Evolutionary conservation across 2,888 invertebrate species (phyloP).

Genomic region (Clivina fossor): DNA sequence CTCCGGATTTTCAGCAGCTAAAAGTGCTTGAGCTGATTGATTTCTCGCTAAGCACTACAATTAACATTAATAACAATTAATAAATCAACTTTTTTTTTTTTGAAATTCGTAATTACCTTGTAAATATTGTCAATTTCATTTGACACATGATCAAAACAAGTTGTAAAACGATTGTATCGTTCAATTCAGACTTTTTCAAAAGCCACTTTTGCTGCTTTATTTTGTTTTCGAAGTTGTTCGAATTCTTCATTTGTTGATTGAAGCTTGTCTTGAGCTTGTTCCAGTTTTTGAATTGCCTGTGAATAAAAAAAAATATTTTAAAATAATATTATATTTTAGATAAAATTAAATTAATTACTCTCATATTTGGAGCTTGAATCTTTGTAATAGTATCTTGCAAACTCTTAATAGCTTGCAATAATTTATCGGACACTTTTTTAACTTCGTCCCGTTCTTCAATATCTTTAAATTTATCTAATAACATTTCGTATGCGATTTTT

Average conservation of each 20-base stretch:
- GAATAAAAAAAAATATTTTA: conserved; percentile 35
- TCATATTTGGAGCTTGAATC: conserved; percentile 97
- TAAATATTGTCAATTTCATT: conserved; percentile 98
- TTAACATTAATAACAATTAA: conserved; percentile 23
- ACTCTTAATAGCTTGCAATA: conserved; percentile 80
- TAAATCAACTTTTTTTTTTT: conserved; percentile 51
- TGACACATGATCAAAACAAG: conserved; percentile 97
- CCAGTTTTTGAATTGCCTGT: conserved; percentile 87
- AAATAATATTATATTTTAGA: too few species aligned
- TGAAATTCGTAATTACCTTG: conserved; percentile 73
- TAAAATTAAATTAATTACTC: conserved; percentile 57
- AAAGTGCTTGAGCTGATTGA: conserved; percentile 93
- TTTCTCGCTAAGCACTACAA: conserved; percentile 83
- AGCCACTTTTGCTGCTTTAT: conserved; percentile 89
- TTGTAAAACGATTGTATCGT: conserved; percentile 88
- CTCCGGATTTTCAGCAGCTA: conserved; percentile 97
- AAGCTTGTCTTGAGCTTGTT: conserved; percentile 91
- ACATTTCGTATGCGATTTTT: conserved; percentile 77
- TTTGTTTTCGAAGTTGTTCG: conserved; percentile 88
- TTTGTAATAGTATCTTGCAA: conserved; percentile 86
- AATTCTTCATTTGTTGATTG: conserved; percentile 97
- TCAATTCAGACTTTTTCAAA: conserved; percentile 96
- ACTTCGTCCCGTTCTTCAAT: conserved; percentile 86
- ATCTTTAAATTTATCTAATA: conserved; percentile 80
- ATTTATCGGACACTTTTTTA: conserved; percentile 79